Evolutionary conservation across 2,888 invertebrate species (phyloP).

Genomic region (Pyrocoelia pectoralis): DNA sequence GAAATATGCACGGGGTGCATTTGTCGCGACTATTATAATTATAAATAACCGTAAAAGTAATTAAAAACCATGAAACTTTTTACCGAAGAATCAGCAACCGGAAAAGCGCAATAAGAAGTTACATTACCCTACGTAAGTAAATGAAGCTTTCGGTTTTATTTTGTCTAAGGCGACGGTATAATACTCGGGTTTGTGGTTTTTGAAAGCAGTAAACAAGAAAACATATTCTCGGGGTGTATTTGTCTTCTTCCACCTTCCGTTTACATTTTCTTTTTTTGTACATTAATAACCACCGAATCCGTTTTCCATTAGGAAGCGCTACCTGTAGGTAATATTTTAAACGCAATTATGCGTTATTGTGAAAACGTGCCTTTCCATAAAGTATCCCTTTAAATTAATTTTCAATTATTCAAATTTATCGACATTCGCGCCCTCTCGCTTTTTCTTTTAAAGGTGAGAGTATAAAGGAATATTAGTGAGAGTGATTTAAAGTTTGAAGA

Average conservation of each 20-base stretch:
- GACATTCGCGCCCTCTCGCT: not conserved
- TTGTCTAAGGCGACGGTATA: not conserved
- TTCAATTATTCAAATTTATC: constrained; percentile 16
- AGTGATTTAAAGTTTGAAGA: constrained; percentile 12
- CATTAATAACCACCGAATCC: constrained; percentile 30
- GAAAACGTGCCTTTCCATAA: constrained; percentile 29
- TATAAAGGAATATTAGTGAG: not conserved
- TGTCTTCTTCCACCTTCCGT: constrained; percentile 25
- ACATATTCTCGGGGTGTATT: constrained; percentile 25
- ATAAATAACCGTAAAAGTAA: not conserved
- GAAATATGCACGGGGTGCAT: too few relatives aligned
- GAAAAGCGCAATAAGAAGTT: not conserved
- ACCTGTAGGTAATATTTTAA: constrained; percentile 25
- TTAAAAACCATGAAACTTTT: not conserved
- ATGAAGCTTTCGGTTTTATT: not conserved
- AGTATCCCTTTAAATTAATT: constrained; percentile 6
- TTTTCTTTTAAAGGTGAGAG: not conserved
- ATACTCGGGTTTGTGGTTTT: too few relatives aligned
- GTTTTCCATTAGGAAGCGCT: constrained; percentile 27
- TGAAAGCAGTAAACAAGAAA: constrained; percentile 23
- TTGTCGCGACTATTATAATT: not conserved
- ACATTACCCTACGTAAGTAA: not conserved
- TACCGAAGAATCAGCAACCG: not conserved
- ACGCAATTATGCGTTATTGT: constrained; percentile 29
- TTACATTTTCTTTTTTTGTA: constrained; percentile 20